A percentile compares a stretch with the other conserved stretches of the same genome.
phyloP scores from a whole-genome alignment of 2,797 vertebrate species.

The Poeciliopsis paucimaculata region DNA sequence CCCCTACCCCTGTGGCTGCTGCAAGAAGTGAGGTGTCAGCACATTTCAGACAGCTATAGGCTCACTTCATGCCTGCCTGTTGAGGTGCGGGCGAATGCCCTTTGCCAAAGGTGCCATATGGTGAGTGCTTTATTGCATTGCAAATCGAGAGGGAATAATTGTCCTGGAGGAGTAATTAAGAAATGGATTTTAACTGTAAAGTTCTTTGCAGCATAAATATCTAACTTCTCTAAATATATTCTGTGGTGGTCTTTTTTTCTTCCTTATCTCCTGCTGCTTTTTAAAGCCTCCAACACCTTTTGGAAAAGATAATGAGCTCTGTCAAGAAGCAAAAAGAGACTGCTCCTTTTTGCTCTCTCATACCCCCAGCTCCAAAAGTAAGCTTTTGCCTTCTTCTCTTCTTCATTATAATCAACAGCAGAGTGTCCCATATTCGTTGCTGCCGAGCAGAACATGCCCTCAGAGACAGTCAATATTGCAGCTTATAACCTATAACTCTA shows the following conservation, averaged over 20 bases:
- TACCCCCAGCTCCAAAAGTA: slow-evolving; percentile 34
- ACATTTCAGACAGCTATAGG: slow-evolving; percentile 60
- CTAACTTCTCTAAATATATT: slow-evolving; percentile 47
- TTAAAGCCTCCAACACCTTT: slow-evolving; percentile 68
- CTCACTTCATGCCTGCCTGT: slow-evolving; percentile 51
- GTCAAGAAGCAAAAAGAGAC: slow-evolving; percentile 49
- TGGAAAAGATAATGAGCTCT: slow-evolving; percentile 73
- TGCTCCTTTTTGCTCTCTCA: slow-evolving; percentile 17
- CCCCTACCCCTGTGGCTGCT: slow-evolving; percentile 32
- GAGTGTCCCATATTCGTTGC: slow-evolving; percentile 66
- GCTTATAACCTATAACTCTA: slow-evolving; percentile 68
- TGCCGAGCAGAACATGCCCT: slow-evolving; percentile 63
- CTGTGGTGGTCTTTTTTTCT: slow-evolving; percentile 24
- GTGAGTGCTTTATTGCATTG: slow-evolving; percentile 56
- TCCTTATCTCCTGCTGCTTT: slow-evolving; percentile 42
- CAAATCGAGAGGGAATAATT: slow-evolving; percentile 41
- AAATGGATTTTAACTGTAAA: slow-evolving; percentile 64
- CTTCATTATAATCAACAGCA: slow-evolving; percentile 65
- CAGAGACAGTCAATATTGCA: slow-evolving; percentile 66
- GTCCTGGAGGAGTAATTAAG: slow-evolving; percentile 72
- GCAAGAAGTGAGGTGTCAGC: slow-evolving; percentile 65
- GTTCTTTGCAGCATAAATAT: slow-evolving; percentile 63
- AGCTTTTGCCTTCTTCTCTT: slow-evolving; percentile 31
- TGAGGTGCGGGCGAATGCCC: slow-evolving; percentile 60
- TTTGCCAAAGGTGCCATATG: slow-evolving; percentile 75